Base-by-base conservation (phyloP, 2,797 vertebrate genomes). In the Lindbergichthys nudifrons region DNA sequence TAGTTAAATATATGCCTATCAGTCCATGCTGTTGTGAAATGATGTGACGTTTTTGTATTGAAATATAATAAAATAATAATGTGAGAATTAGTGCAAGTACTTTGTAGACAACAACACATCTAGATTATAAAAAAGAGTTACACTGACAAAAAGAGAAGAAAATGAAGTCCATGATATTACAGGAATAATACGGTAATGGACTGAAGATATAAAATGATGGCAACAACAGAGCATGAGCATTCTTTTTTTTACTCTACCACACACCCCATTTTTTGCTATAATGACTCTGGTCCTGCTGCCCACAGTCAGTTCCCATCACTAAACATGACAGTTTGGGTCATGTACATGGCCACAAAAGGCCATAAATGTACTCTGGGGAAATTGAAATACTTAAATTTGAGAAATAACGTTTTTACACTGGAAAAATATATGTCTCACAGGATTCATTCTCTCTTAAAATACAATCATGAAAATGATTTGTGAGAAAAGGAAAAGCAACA, bases 201-300 rank as follows among this genome's bases (percentile, higher is more conserved):
- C 12, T 71, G 52, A 32, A 70, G 36, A 62, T 46, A 30, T 61
- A 66, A 68, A 60, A 57, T 10, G 16, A n/a, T 26, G 43, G 13
- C 14, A 56, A 66, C 26, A 52, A 30, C 30, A 3, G 43, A 65
- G 36, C n/a, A 70, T 36, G 8, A 61, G 3, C 30, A 46, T 48
- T 47, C 18, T 15, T 60, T 19, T 68, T 21, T 19, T 65, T 61
- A 43, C 14, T 36, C 41, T 59, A 66, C 67, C 36, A 46, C 3
- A 30, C 16, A 69, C 39, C 14, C 19, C 11, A 64, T 72, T 80
- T 65, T 32, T 16, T 52, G 45, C 32, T 11, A 39, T 48, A 70
- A 70, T 77, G 61, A 61, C 64, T 71, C 2, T 36, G 45, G 30
- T 54, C 45, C 39, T 64, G 69, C 61, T 42, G 66, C 41, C n/a